A percentile compares a stretch with the other conserved stretches of the same genome.
phyloP scores from a whole-genome alignment of 2,113 vertebrate genomes.

The Austrofundulus limnaeus region DNA sequence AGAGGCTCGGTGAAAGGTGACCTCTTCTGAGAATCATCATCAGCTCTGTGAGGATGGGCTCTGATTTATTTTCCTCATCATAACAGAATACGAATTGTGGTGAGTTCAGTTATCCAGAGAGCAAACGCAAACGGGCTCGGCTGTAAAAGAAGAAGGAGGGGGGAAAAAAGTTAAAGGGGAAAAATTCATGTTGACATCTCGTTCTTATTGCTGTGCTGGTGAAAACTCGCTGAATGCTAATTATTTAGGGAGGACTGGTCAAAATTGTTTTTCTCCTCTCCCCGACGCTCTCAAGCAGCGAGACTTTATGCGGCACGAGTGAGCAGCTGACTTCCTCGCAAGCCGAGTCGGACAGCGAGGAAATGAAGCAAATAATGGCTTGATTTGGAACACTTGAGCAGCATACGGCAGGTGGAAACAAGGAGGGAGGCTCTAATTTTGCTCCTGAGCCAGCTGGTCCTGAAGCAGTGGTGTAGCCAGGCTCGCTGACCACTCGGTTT shows the following conservation, averaged over 20 bases:
- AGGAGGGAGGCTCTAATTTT: constrained; percentile 66
- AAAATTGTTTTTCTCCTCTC: not conserved
- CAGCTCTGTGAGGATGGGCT: constrained; percentile 29
- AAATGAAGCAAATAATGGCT: constrained; percentile 71
- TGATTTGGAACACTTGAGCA: constrained; percentile 68
- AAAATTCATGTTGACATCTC: constrained; percentile 13
- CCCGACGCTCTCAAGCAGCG: constrained; percentile 1
- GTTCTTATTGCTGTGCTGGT: constrained; percentile 2
- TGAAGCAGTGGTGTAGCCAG: constrained; percentile 36
- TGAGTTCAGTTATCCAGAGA: constrained; percentile 41
- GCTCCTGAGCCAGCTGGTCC: constrained; percentile 63
- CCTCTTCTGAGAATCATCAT: constrained; percentile 60
- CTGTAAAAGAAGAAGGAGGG: constrained; percentile 16
- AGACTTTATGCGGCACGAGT: constrained; percentile 12
- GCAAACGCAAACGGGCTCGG: constrained; percentile 10
- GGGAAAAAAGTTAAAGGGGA: not conserved
- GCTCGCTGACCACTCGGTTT: constrained; percentile 58
- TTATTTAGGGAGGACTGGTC: not conserved
- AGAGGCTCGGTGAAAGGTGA: constrained; percentile 71
- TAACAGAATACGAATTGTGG: constrained; percentile 14
- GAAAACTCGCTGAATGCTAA: not conserved
- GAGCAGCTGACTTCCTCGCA: constrained; percentile 48
- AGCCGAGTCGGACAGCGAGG: constrained; percentile 55
- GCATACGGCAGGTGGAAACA: constrained; percentile 62
- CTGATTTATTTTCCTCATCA: constrained; percentile 44